Evolutionary conservation across 2,888 invertebrate species (phyloP).

Genomic region (Onchidella celtica): DNA sequence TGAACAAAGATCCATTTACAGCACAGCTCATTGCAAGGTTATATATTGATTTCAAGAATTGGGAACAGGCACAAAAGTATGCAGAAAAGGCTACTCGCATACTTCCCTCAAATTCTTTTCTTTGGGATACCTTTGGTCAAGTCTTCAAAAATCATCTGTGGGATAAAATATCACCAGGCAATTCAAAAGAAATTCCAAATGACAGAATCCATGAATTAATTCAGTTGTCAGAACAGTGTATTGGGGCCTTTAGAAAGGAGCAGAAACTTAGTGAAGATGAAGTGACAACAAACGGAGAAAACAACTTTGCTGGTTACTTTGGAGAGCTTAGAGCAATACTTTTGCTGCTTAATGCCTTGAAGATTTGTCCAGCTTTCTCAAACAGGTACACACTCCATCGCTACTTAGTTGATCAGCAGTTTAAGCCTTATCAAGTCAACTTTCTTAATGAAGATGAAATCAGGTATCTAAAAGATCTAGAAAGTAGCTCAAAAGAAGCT

Average conservation of each 20-base stretch:
- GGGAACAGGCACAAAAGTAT: conserved; percentile 54
- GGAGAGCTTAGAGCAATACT: conserved; percentile 61
- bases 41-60: conserved; percentile 54
- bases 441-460: conserved; percentile 50
- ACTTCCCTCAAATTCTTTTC: conserved; percentile 61
- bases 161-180: conserved; percentile 13
- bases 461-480: conserved; percentile 52
- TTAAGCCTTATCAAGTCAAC: conserved; percentile 44
- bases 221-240: conserved; percentile 19
- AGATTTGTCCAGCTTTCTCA: conserved; percentile 49
- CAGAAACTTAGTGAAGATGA: conserved; percentile 55
- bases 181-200: conserved; percentile 1
- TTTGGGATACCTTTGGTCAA: conserved; percentile 70
- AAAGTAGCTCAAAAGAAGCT: conserved; percentile 49
- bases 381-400: conserved; percentile 50
- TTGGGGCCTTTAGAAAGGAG: conserved; percentile 59
- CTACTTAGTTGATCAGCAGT: conserved; percentile 55
- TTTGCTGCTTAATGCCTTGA: conserved; percentile 59
- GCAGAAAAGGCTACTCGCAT: conserved; percentile 54
- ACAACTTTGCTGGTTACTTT: conserved; percentile 61
- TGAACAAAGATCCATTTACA: conserved; percentile 55
- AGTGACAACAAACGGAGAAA: conserved; percentile 47
- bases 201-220: conserved; percentile 25
- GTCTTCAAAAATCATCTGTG: conserved; percentile 51
- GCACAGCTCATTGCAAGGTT: conserved; percentile 60